A percentile compares a stretch with the other conserved stretches of the same genome.
Evolutionary conservation across 2,797 vertebrate species (phyloP).

Genomic region (Denticeps clupeoides): DNA sequence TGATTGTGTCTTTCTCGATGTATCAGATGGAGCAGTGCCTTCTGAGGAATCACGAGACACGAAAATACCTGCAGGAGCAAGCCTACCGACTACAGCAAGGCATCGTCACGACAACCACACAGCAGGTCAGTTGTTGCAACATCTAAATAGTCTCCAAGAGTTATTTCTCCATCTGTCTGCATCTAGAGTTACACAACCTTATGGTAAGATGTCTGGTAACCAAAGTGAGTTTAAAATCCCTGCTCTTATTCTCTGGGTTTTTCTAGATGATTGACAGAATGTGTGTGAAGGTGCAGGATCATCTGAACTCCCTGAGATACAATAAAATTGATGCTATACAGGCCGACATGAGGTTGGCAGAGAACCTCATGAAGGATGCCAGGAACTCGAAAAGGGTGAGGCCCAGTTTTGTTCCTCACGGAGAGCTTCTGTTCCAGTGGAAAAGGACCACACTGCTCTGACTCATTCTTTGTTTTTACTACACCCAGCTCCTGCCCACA

Average conservation of each 20-base stretch:
- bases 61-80: conserved; percentile 89
- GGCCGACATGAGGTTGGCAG: conserved; percentile 77
- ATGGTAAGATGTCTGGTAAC: background rate
- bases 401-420: background rate
- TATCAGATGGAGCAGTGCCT: conserved; percentile 88
- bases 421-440: background rate
- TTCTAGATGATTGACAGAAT: conserved; percentile 86
- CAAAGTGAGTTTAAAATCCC: no score
- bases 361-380: conserved; percentile 81
- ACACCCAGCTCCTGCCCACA: conserved; percentile 74
- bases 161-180: background rate
- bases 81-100: conserved; percentile 94
- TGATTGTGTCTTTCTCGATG: conserved; percentile 1
- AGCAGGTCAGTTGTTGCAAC: conserved; percentile 63
- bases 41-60: conserved; percentile 89
- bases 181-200: background rate
- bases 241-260: no score
- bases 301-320: conserved; percentile 86
- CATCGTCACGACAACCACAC: conserved; percentile 87
- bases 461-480: background rate
- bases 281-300: conserved; percentile 96
- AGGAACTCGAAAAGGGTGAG: conserved; percentile 88
- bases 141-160: background rate
- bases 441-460: background rate
- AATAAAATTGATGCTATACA: conserved; percentile 60